Percentiles rank a stretch among this genome's conserved stretches.
phyloP scores from a whole-genome alignment of 37 sponge, comb jelly and placozoan species.

The Petrosia ficiformis region DNA sequence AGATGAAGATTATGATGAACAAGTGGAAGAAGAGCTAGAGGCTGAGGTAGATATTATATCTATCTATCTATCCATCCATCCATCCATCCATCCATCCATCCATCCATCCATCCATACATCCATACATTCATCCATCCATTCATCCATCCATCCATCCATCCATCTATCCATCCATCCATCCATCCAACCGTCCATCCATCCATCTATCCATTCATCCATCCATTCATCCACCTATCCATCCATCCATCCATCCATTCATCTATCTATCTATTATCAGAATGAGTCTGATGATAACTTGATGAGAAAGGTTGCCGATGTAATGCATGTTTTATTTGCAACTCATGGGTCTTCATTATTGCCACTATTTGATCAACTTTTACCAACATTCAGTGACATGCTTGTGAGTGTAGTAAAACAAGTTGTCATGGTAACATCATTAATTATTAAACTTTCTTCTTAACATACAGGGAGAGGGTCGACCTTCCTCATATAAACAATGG shows the following conservation, averaged over 20 bases:
- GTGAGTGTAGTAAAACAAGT: slow-evolving; percentile 30
- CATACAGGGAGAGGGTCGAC: slow-evolving; percentile 73
- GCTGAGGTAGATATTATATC: slow-evolving; percentile 60
- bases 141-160: neutral
- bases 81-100: neutral
- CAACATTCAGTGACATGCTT: slow-evolving; percentile 79
- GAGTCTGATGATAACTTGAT: slow-evolving; percentile 78
- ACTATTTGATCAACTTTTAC: slow-evolving; percentile 81
- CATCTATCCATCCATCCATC: neutral
- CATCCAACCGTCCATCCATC: neutral
- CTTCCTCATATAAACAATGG: slow-evolving; percentile 84
- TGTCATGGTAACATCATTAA: neutral
- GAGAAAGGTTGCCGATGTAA: slow-evolving; percentile 88
- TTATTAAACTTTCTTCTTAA: slow-evolving; percentile 3
- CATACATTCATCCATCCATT: neutral
- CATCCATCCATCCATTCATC: neutral
- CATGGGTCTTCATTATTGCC: slow-evolving; percentile 79
- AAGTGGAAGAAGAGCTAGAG: slow-evolving; percentile 90
- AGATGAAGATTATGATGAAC: slow-evolving; percentile 98
- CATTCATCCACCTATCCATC: neutral
- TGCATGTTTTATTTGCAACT: slow-evolving; percentile 86
- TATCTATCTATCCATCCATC: slow-evolving; percentile 1
- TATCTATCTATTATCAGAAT: slow-evolving; percentile 18
- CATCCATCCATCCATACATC: too few species aligned
- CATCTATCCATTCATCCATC: neutral